Percentiles rank a stretch among this genome's conserved stretches.
These are phyloP conservation scores for Nomia melanderi DNA, from an alignment of 1,140 invertebrate genomes.

Conservation along the genomic window DNA sequence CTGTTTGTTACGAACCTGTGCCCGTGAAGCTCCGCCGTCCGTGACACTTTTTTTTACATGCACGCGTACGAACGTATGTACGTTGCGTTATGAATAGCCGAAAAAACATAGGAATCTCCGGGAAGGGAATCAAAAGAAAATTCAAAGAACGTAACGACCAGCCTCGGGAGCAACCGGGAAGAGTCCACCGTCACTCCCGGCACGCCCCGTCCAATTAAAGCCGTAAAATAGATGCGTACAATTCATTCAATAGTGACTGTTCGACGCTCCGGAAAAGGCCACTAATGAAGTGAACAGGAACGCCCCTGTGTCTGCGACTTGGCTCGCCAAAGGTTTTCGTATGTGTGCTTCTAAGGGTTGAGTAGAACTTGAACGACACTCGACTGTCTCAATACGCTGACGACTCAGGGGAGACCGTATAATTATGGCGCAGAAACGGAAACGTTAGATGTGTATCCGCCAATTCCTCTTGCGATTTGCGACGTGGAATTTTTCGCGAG, in stretches of 20 bases:
- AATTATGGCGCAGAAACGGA: not conserved
- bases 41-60: conserved; percentile 14
- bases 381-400: not conserved
- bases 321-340: conserved; percentile 1
- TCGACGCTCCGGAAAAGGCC: conserved; percentile 52
- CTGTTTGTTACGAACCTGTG: not conserved
- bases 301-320: conserved; percentile 7
- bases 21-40: not conserved
- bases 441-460: not conserved
- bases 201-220: conserved; percentile 65
- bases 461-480: no score
- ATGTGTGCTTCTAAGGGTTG: not conserved
- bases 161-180: conserved; percentile 42
- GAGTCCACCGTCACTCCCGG: no score
- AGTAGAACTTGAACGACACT: conserved; percentile 8
- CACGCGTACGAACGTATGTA: not conserved
- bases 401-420: not conserved
- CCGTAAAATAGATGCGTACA: conserved; percentile 56
- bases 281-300: conserved; percentile 61
- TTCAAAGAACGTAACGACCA: conserved; percentile 59
- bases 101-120: conserved; percentile 16
- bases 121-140: conserved; percentile 11
- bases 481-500: no score
- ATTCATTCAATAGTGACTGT: conserved; percentile 53
- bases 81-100: no score